Evolutionary conservation across 2,113 vertebrate species (phyloP).

Genomic region (Cephalopholis sonnerati): DNA sequence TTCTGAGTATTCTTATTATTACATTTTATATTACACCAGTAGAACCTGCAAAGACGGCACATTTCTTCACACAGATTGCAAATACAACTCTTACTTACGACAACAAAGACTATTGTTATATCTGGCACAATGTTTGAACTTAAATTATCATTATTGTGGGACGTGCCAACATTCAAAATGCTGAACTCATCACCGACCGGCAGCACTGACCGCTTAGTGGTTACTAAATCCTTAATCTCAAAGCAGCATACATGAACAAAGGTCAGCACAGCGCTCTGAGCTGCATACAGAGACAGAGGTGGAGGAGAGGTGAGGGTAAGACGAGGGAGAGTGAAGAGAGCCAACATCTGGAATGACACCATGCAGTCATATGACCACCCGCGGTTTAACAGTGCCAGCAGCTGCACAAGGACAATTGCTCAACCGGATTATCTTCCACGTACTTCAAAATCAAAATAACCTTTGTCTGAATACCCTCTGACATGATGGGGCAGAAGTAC

Average conservation of each 20-base stretch:
- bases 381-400: background rate
- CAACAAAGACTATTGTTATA: background rate
- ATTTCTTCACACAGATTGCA: background rate
- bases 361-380: background rate
- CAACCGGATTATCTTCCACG: background rate
- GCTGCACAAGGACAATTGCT: background rate
- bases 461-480: background rate
- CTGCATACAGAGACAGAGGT: background rate
- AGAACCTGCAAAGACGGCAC: background rate
- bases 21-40: background rate
- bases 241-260: background rate
- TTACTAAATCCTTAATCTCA: background rate
- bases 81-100: background rate
- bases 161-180: background rate
- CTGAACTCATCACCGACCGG: background rate
- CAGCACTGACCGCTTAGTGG: background rate
- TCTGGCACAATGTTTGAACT: background rate
- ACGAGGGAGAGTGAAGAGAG: background rate
- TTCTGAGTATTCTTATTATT: background rate
- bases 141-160: background rate
- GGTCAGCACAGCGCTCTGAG: background rate
- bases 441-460: background rate
- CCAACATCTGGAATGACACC: slow-evolving; percentile 4
- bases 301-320: background rate
- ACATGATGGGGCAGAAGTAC: background rate